A percentile compares a stretch with the other conserved stretches of the same genome.
phyloP scores from a whole-genome alignment of 2,113 vertebrate species.

The Mesembrinibis cayennensis region DNA sequence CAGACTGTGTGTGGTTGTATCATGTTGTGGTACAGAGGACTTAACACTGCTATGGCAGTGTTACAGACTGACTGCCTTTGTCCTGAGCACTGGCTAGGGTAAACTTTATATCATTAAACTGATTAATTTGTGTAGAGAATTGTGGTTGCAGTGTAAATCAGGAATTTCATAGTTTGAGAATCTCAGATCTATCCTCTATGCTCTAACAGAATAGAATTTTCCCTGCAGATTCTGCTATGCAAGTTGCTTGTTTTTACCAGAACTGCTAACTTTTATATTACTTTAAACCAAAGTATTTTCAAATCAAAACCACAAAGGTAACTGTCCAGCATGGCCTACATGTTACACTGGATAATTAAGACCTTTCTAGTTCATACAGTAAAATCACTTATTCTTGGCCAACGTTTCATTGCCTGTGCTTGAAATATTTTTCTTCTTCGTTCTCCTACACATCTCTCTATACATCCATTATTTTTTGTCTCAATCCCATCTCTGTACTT shows the following conservation, averaged over 20 bases:
- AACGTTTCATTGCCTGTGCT: background rate
- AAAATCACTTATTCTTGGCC: background rate
- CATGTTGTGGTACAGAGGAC: background rate
- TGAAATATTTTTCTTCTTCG: background rate
- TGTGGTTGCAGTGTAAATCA: background rate
- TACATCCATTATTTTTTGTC: background rate
- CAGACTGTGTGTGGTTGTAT: background rate
- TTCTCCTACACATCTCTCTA: background rate
- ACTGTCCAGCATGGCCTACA: background rate
- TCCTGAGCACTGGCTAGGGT: background rate
- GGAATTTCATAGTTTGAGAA: background rate
- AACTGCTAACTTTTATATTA: background rate
- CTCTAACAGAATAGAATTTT: background rate
- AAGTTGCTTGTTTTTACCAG: background rate
- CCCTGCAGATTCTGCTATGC: background rate
- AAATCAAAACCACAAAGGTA: background rate
- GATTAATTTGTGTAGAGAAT: background rate
- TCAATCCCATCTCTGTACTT: background rate
- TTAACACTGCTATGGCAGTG: background rate
- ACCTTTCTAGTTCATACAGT: background rate
- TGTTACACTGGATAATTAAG: background rate
- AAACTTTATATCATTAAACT: background rate
- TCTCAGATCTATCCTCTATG: background rate
- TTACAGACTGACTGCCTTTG: background rate
- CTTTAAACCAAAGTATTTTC: background rate